phyloP scores from a whole-genome alignment of 2,113 vertebrate genomes.

The Tupaia chinensis region DNA sequence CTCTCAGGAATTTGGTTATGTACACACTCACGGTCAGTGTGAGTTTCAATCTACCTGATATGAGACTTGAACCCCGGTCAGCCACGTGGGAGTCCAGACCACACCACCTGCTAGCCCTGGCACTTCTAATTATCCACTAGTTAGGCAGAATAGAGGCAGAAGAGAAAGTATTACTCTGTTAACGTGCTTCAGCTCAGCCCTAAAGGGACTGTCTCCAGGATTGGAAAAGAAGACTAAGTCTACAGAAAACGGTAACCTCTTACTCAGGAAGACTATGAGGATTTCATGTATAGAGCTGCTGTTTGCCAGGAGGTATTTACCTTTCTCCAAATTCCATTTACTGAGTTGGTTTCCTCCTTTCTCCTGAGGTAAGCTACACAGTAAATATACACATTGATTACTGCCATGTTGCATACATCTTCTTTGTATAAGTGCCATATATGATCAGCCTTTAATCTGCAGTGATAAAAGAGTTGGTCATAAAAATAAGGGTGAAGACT shows the following conservation, averaged over 20 bases:
- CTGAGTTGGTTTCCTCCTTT: constrained; percentile 15
- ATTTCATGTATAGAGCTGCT: constrained; percentile 7
- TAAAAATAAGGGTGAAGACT: background rate
- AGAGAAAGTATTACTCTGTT: constrained; percentile 24
- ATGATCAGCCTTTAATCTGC: background rate
- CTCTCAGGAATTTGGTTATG: too few species aligned
- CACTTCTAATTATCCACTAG: background rate
- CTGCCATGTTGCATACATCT: background rate
- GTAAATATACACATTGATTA: background rate
- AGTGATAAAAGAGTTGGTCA: background rate
- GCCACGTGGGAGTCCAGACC: too few species aligned
- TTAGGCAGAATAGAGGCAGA: constrained; percentile 28
- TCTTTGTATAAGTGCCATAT: background rate
- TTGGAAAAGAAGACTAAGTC: constrained; percentile 32
- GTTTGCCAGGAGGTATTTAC: constrained; percentile 36
- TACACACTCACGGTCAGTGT: too few species aligned
- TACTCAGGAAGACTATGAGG: constrained; percentile 20
- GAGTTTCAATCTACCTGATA: too few species aligned
- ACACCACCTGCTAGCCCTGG: too few species aligned
- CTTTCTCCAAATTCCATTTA: constrained; percentile 49
- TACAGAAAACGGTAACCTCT: constrained; percentile 36
- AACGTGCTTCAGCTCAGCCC: constrained; percentile 47
- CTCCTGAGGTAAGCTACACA: background rate
- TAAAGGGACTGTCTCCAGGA: constrained; percentile 48
- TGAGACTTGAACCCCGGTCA: too few species aligned